Conservation (phyloP, 2,888 invertebrate genomes). For the Nebria salina region DNA sequence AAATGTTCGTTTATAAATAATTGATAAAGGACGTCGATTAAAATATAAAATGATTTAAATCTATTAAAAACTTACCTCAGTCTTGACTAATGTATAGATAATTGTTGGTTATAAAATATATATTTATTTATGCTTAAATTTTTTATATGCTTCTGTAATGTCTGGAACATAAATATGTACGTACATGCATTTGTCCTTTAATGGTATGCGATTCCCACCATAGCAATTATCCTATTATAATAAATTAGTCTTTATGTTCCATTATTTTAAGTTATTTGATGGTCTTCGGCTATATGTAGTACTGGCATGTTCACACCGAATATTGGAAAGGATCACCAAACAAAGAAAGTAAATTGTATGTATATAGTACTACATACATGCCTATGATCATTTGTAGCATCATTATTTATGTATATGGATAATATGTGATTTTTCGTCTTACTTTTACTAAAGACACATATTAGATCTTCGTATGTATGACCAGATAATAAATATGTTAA, state of each 20-base stretch:
- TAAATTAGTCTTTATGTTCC: neutral
- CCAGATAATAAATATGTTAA: too few species aligned
- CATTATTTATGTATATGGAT: too few species aligned
- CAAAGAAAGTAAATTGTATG: too few species aligned
- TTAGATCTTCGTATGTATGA: too few species aligned
- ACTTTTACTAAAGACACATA: too few species aligned
- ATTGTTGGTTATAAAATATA: neutral
- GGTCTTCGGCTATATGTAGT: neutral
- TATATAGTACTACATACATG: too few species aligned
- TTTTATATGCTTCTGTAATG: neutral
- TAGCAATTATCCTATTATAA: neutral
- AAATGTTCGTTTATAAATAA: neutral
- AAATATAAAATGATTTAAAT: neutral
- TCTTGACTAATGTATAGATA: neutral
- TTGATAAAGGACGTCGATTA: neutral
- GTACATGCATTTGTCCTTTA: neutral
- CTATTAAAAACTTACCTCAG: neutral
- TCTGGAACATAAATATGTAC: neutral
- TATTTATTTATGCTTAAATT: neutral
- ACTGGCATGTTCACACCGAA: neutral
- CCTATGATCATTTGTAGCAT: too few species aligned
- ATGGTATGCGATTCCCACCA: neutral
- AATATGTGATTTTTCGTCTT: too few species aligned
- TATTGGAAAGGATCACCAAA: too few species aligned
- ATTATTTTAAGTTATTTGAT: neutral